Conservation (phyloP, 2,113 vertebrate genomes). For the Vanacampus margaritifer region DNA sequence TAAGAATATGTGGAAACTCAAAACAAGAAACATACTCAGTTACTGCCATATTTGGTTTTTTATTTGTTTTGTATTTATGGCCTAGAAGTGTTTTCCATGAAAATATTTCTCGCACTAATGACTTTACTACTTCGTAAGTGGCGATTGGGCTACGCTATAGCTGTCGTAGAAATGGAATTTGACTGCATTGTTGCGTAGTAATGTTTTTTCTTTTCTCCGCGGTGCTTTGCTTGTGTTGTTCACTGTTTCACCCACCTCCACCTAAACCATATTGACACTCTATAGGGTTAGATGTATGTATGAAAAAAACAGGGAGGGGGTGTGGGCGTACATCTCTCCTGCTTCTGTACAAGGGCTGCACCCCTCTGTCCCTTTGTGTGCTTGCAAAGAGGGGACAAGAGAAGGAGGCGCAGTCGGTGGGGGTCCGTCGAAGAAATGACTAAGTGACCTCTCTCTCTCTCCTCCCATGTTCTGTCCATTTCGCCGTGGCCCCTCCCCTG, state of each 20-base stretch:
- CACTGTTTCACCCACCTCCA: not conserved
- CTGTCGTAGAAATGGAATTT: not conserved
- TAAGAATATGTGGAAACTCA: too few species aligned
- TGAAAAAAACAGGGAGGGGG: not conserved
- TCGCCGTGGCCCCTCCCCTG: slow-evolving; percentile 56
- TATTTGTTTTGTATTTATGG: too few species aligned
- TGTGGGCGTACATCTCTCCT: slow-evolving; percentile 44
- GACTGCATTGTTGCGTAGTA: not conserved
- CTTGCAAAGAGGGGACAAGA: slow-evolving; percentile 54
- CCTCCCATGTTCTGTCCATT: slow-evolving; percentile 62
- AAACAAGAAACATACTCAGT: too few species aligned
- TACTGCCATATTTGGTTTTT: too few species aligned
- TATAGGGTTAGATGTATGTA: not conserved
- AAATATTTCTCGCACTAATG: not conserved
- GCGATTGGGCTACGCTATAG: not conserved
- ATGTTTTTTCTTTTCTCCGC: not conserved
- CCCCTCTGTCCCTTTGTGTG: slow-evolving; percentile 71
- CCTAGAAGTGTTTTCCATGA: not conserved
- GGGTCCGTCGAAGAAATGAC: slow-evolving; percentile 53
- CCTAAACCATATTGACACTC: not conserved
- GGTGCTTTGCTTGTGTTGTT: not conserved
- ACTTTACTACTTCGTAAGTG: not conserved
- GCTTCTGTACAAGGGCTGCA: slow-evolving; percentile 59
- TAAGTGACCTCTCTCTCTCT: slow-evolving; percentile 70
- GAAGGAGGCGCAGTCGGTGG: slow-evolving; percentile 45